phyloP scores from a whole-genome alignment of 1,140 invertebrate species.

The Drosophila hydei region DNA sequence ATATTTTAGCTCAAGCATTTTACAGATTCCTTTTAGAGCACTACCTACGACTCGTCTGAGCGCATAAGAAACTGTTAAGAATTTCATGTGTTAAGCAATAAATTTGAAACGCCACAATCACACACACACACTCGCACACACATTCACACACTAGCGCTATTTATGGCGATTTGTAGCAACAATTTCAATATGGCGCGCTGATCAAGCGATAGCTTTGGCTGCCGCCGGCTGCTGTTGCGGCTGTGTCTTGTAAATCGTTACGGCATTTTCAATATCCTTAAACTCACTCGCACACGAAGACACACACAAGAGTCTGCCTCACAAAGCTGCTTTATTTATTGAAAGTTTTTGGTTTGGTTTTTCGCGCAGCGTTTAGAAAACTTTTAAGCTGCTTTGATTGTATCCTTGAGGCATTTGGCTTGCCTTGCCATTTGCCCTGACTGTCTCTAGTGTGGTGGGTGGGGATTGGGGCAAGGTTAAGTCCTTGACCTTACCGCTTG shows the following conservation, averaged over 20 bases:
- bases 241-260: conserved; percentile 2
- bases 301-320: not conserved
- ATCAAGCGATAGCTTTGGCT: conserved; percentile 39
- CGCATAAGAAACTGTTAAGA: conserved; percentile 58
- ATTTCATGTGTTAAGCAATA: conserved; percentile 59
- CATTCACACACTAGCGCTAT: conserved; percentile 46
- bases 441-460: not conserved
- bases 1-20: conserved; percentile 1
- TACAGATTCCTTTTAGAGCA: not conserved
- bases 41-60: conserved; percentile 30
- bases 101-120: conserved; percentile 45
- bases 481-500: conserved; percentile 60
- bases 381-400: conserved; percentile 64
- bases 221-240: not conserved
- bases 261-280: conserved; percentile 26
- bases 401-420: conserved; percentile 49
- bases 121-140: conserved; percentile 11
- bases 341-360: conserved; percentile 41
- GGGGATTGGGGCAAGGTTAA: conserved; percentile 15
- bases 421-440: conserved; percentile 13
- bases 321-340: conserved; percentile 53
- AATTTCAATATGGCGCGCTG: conserved; percentile 62
- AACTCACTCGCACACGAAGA: not conserved
- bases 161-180: conserved; percentile 59
- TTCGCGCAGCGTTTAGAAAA: conserved; percentile 43